Evolutionary conservation across 2,888 invertebrate genomes (phyloP), one percentile per base, ranked within the genome.

Genomic region (Plutella xylostella): DNA sequence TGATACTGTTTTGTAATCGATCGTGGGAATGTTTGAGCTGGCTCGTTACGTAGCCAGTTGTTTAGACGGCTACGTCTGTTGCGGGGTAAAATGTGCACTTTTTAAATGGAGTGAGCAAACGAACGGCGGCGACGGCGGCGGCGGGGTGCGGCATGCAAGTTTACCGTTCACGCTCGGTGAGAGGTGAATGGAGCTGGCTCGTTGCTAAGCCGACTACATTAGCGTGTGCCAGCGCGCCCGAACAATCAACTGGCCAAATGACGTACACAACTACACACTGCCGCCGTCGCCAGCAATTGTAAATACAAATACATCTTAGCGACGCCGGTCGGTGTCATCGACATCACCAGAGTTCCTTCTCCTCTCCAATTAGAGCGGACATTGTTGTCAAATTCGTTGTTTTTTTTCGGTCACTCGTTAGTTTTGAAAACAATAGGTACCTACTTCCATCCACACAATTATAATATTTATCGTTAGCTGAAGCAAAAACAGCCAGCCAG

Each of bases 101-200:
- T 39, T 39, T 15, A 25, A 39, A 39, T 39, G 22, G 11, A 25
- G 15, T 25, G 25, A 39, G 39, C 39, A 25, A 39, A 39, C 34
- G 17, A 34, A 34, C 25, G 25, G 21, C 14, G 22, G 39, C 48
- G 45, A 48, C 47, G 51, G 50, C 50, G 42, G 51, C 51, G 49
- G 48, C 45, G 37, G 48, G 51, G 52, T 54, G 54, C 57, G 55
- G 53, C 56, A 63, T n/a, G n/a, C n/a, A n/a, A n/a, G n/a, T n/a
- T 64, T 67, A 68, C 72, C 72, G 73, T 74, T 77, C 72, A 71
- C 70, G 75, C 72, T 71, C 72, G 70, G 82, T 79, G 75, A 80
- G 82, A 82, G 82, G 82, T 80, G 79, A 82, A 78, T 75, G 79
- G 79, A 76, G 71, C 70, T 65, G 65, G 68, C 60, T 64, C 65